These are phyloP conservation scores for Noctua comes DNA, from an alignment of 2,888 invertebrate genomes.

Conservation along the genomic window DNA sequence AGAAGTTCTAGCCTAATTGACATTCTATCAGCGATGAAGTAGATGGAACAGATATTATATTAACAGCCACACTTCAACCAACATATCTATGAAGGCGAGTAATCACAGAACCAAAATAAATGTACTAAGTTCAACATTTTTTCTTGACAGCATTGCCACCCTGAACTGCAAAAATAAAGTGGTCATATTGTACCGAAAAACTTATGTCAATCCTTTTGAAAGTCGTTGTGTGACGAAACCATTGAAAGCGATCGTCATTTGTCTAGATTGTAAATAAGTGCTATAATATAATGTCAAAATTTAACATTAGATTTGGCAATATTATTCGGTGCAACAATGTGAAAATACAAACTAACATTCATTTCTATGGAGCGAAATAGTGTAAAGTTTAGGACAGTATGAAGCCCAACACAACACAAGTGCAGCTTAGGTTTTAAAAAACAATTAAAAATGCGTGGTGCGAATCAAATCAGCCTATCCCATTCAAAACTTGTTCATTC, in stretches of 20 bases:
- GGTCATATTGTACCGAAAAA: neutral
- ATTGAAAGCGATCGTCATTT: no score
- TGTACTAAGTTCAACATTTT: neutral
- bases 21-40: neutral
- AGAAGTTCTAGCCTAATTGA: neutral
- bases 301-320: no score
- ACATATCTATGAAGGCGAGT: neutral
- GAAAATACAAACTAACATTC: no score
- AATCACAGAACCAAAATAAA: neutral
- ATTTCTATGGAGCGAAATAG: no score
- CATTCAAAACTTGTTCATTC: slow-evolving; percentile 50
- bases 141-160: neutral
- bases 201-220: neutral
- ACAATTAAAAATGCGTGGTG: slow-evolving; percentile 23
- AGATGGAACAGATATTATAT: no score
- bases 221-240: no score
- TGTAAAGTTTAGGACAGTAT: neutral
- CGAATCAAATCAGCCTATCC: slow-evolving; percentile 40
- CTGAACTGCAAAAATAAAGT: neutral
- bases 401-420: neutral
- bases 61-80: neutral
- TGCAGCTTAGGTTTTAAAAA: neutral
- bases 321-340: no score
- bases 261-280: no score
- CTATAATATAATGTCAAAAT: no score